Conservation (phyloP, 1,140 invertebrate genomes). For the Musca vetustissima region DNA sequence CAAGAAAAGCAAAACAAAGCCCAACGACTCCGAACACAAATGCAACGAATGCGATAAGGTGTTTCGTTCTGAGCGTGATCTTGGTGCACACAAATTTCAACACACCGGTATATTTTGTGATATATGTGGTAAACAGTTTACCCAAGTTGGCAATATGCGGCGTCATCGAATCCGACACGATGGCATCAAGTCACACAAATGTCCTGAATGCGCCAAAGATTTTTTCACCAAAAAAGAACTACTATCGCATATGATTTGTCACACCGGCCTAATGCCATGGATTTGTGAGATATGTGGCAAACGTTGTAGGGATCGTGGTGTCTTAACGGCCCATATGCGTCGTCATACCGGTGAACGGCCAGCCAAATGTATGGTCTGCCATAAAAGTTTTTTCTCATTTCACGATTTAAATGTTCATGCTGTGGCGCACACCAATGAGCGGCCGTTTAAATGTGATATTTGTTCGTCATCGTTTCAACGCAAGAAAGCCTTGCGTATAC, state of each 20-base stretch:
- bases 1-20: background rate
- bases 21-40: background rate
- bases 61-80: slow-evolving; percentile 40
- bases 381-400: slow-evolving; percentile 30
- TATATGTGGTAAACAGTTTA: slow-evolving; percentile 46
- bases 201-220: slow-evolving; percentile 37
- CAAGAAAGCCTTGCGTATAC: slow-evolving; percentile 38
- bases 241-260: slow-evolving; percentile 44
- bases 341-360: slow-evolving; percentile 75
- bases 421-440: slow-evolving; percentile 56
- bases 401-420: slow-evolving; percentile 53
- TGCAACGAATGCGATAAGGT: slow-evolving; percentile 30
- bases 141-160: slow-evolving; percentile 44
- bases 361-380: slow-evolving; percentile 53
- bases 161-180: slow-evolving; percentile 44
- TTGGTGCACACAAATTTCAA: slow-evolving; percentile 44
- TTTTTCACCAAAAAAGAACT: slow-evolving; percentile 48
- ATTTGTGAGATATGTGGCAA: slow-evolving; percentile 47
- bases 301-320: slow-evolving; percentile 42
- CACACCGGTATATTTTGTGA: slow-evolving; percentile 49
- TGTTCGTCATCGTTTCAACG: slow-evolving; percentile 53
- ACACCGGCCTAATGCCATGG: slow-evolving; percentile 44
- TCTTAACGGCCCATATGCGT: slow-evolving; percentile 68
- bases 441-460: slow-evolving; percentile 58
- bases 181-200: slow-evolving; percentile 45